Conservation (phyloP, 2,113 vertebrate genomes). For the Marmota monax region DNA sequence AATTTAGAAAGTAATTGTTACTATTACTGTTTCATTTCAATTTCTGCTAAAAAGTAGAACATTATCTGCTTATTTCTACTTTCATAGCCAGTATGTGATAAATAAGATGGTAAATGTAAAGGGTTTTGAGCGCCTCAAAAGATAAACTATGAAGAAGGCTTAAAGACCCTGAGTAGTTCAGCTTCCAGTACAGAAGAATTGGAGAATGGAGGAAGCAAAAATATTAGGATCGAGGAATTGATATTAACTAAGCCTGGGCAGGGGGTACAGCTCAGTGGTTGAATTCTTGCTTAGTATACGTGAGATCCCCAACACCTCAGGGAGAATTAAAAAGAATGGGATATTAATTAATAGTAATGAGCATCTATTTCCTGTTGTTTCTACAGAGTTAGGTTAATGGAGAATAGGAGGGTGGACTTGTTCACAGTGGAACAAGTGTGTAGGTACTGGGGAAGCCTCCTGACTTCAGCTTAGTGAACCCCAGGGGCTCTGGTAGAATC, state of each 20-base stretch:
- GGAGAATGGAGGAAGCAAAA: not conserved
- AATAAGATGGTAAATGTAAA: not conserved
- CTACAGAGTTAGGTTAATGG: not conserved
- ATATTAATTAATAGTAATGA: not conserved
- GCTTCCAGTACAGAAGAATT: not conserved
- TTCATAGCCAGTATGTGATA: not conserved
- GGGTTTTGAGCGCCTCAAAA: not conserved
- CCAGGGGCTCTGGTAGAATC: not conserved
- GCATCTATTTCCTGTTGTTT: not conserved
- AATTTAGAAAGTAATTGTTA: not conserved
- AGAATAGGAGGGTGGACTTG: not conserved
- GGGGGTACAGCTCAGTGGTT: not conserved
- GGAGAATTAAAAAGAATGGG: not conserved
- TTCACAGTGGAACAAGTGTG: not conserved
- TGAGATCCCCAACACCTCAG: not conserved
- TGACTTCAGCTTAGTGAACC: not conserved
- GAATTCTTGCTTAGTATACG: not conserved
- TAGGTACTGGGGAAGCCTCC: accelerated
- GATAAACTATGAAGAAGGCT: not conserved
- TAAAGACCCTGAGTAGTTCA: not conserved
- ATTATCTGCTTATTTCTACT: not conserved
- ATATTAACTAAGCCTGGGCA: not conserved
- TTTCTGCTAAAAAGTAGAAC: not conserved
- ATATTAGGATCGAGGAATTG: not conserved
- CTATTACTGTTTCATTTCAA: not conserved